A percentile compares a stretch with the other conserved stretches of the same genome.
phyloP scores from a whole-genome alignment of 2,797 vertebrate genomes.

The Lophius americanus region DNA sequence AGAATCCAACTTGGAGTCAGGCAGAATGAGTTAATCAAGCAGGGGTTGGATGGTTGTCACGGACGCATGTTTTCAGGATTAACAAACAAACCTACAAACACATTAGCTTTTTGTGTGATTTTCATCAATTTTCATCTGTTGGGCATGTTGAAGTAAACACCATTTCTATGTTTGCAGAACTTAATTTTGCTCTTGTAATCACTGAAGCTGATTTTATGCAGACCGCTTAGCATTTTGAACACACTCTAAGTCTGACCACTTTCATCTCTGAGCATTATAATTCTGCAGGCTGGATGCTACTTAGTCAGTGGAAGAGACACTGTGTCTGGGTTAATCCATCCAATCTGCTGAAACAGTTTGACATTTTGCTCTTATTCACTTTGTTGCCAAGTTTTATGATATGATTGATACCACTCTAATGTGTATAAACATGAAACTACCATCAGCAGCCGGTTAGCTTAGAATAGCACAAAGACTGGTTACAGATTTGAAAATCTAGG shows the following conservation, averaged over 20 bases:
- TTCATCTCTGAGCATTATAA: conserved; percentile 31
- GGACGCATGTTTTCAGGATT: conserved; percentile 7
- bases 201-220: conserved; percentile 9
- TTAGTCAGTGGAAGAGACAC: conserved; percentile 6
- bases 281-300: conserved; percentile 17
- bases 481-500: no score
- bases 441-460: background rate
- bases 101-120: background rate
- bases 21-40: conserved; percentile 43
- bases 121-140: background rate
- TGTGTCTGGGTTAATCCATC: background rate
- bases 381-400: no score
- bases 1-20: conserved; percentile 35
- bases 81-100: background rate
- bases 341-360: background rate
- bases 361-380: no score
- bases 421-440: background rate
- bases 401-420: no score
- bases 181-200: no score
- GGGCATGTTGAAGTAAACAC: no score
- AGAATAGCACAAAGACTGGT: no score
- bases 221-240: conserved; percentile 32
- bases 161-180: no score
- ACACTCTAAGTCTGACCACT: conserved; percentile 13
- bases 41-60: background rate